Conservation (phyloP, 2,797 vertebrate species). For the Bufotes viridis region DNA sequence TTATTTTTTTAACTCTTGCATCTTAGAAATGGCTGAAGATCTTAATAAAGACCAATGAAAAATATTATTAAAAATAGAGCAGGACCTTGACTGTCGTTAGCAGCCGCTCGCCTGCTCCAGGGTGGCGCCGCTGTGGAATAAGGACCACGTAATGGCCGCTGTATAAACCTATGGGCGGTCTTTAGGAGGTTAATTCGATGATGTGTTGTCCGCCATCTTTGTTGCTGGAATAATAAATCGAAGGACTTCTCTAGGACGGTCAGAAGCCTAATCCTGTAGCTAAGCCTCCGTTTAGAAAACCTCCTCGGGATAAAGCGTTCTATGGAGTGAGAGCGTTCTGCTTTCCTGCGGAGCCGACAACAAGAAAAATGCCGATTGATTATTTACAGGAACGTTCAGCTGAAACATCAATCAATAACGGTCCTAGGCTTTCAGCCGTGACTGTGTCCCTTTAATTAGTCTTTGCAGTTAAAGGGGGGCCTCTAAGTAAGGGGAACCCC, state of each 20-base stretch:
- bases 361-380: background rate
- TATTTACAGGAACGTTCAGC: background rate
- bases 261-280: background rate
- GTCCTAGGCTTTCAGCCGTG: background rate
- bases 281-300: conserved; percentile 4
- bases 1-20: too few relatives aligned
- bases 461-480: background rate
- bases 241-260: background rate
- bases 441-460: background rate
- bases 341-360: background rate
- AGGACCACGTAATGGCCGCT: too few relatives aligned
- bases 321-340: background rate
- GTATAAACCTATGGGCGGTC: too few relatives aligned
- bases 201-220: too few relatives aligned
- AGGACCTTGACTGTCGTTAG: too few relatives aligned
- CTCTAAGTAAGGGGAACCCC: background rate
- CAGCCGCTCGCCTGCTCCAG: too few relatives aligned
- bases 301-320: background rate
- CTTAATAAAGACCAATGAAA: too few relatives aligned
- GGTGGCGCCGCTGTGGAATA: too few relatives aligned
- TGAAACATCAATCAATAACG: background rate
- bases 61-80: too few relatives aligned
- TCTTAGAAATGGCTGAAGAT: too few relatives aligned
- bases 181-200: too few relatives aligned
- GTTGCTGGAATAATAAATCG: background rate